Percentiles rank a stretch among this genome's conserved stretches.
Conservation (phyloP, 2,113 vertebrate genomes). For the Lophotis ruficrista region DNA sequence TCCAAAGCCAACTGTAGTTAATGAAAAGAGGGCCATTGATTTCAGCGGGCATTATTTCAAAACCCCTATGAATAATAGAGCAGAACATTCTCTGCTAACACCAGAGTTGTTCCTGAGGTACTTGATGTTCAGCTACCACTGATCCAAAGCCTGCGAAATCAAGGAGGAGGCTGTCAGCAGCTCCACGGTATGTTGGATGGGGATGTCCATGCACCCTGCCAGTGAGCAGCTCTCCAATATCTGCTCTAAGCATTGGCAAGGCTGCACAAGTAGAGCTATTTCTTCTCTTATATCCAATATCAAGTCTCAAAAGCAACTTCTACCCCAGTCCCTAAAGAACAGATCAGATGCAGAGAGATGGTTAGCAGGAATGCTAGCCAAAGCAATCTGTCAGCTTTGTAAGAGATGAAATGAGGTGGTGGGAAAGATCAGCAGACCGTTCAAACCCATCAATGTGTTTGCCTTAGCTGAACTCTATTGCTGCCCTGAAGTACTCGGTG, state of each 20-base stretch:
- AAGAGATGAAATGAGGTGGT: not conserved
- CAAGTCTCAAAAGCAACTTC: not conserved
- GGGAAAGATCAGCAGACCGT: not conserved
- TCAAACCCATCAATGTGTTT: not conserved
- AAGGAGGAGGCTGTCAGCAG: not conserved
- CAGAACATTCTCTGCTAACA: constrained; percentile 5
- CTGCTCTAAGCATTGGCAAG: not conserved
- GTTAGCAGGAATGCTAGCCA: not conserved
- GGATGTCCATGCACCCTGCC: not conserved
- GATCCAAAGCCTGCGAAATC: not conserved
- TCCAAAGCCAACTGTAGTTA: constrained; percentile 1
- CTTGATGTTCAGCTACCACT: not conserved
- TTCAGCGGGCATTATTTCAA: constrained; percentile 15
- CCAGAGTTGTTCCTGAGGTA: not conserved
- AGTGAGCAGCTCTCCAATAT: not conserved
- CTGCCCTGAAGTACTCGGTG: not conserved
- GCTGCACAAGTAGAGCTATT: not conserved
- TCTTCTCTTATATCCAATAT: not conserved
- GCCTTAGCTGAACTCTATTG: not conserved
- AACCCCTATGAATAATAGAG: not conserved
- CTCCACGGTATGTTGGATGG: not conserved
- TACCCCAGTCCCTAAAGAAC: not conserved
- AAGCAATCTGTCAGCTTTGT: not conserved
- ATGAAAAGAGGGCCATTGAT: constrained; percentile 26
- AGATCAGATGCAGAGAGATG: not conserved